Evolutionary conservation across 2,797 vertebrate species (phyloP).

Genomic region (Alectoris magna): DNA sequence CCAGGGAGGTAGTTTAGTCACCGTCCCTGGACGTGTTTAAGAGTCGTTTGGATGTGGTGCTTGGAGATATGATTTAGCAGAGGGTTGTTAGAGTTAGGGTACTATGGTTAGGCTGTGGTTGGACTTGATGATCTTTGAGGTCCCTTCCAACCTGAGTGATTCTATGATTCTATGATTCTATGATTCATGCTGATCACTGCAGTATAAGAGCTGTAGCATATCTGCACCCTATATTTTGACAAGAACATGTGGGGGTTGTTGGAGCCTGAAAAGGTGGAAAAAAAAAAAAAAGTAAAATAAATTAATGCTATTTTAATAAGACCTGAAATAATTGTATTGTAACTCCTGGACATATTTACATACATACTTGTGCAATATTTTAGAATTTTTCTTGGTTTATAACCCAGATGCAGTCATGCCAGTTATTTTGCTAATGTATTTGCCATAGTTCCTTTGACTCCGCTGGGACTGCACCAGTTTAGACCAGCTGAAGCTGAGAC

Average conservation of each 20-base stretch:
- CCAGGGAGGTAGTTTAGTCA: too few species aligned
- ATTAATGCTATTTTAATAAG: neutral
- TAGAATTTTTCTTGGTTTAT: neutral
- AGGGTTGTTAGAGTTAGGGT: too few species aligned
- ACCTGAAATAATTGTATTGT: neutral
- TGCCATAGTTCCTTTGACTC: neutral
- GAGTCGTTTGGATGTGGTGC: too few species aligned
- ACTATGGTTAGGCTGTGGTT: too few species aligned
- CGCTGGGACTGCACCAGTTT: neutral
- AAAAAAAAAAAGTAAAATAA: neutral
- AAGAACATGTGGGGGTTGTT: neutral
- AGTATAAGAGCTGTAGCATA: neutral
- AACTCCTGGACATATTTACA: neutral
- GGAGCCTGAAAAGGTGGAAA: neutral
- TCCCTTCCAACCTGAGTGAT: too few species aligned
- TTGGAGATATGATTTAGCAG: too few species aligned
- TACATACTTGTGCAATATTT: neutral
- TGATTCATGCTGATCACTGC: neutral
- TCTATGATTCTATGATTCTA: too few species aligned
- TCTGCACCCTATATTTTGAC: rapidly evolving
- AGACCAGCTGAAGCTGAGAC: neutral
- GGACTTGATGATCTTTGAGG: too few species aligned
- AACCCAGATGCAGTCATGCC: neutral
- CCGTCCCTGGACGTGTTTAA: too few species aligned
- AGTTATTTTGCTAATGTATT: neutral